Evolutionary conservation across 2,888 invertebrate species (phyloP), one percentile per base, ranked within the genome.

Genomic region (Tetragonula carbonaria): DNA sequence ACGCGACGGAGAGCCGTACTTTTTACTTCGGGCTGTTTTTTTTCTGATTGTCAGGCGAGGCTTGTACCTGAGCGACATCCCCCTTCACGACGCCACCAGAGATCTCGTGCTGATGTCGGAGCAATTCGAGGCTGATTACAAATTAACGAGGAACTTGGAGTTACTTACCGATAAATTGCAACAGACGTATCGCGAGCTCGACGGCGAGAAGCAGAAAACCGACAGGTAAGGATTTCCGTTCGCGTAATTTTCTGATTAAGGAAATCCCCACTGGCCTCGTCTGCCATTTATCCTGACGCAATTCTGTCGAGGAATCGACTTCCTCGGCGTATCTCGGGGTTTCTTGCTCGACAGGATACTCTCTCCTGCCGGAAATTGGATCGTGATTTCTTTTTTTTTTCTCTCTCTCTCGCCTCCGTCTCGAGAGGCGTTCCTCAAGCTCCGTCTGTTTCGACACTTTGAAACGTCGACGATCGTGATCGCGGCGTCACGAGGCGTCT

Each of bases 61-160:
- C 3, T 96, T 99, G 50, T 98, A 97, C 95, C 97, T 99, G 91
- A 98, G 98, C 83, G 99, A 99, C 95, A 98, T 99, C 86, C 99
- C 99, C 4, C 96, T 99, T 33, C 99, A 99, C 93, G 99, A 99
- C 94, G 98, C 99, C 2, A 99, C 99, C 5, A 96, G 99, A 81
- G 99, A 99, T 95, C 95, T 99, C 92, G 99, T 99, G 13, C 96
- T 99, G 91, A 97, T 99, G 96, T 99, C 98, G 13, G 99, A 99
- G 95, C 98, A 99, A 95, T 99, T 99, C 94, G 98, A 99, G 95
- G 99, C 99, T 0, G 99, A 99, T 95, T 99, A 99, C 95, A 98
- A 99, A 93, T 95, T 99, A 89, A 99, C 99, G 0, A 97, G 98
- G 93, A 98, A 98, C 95, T 95, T 99, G 91, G 99, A 99, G 95